Evolutionary conservation across 2,888 invertebrate species (phyloP).

Genomic region (Mantis religiosa): DNA sequence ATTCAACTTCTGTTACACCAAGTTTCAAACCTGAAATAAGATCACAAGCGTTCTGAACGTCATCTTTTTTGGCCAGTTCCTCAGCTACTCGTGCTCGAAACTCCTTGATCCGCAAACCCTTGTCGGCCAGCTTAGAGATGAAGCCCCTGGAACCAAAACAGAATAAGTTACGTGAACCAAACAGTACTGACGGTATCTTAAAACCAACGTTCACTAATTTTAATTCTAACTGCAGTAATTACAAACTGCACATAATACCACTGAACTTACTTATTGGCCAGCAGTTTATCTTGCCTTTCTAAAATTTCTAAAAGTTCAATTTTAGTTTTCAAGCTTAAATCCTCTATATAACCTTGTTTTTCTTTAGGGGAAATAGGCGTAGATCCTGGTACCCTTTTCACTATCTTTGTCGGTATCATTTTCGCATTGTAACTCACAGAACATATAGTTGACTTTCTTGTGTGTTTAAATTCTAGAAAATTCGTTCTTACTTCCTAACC

Average conservation of each 20-base stretch:
- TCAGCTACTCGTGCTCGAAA: constrained; percentile 49
- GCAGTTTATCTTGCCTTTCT: constrained; percentile 54
- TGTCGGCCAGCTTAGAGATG: constrained; percentile 54
- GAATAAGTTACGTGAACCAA: neutral
- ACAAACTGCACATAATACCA: neutral
- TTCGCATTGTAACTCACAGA: no score
- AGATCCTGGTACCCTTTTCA: constrained; percentile 49
- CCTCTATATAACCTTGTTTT: constrained; percentile 52
- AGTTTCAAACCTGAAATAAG: constrained; percentile 47
- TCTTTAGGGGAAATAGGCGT: constrained; percentile 45
- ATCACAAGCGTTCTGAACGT: constrained; percentile 50
- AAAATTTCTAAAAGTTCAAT: constrained; percentile 52
- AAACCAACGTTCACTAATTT: neutral
- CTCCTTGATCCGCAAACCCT: constrained; percentile 53
- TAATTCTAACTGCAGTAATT: neutral
- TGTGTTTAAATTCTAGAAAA: no score
- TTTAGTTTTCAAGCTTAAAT: constrained; percentile 48
- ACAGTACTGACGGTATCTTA: neutral
- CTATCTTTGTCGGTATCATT: constrained; percentile 32
- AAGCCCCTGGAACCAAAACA: constrained; percentile 45
- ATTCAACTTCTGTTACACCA: constrained; percentile 52
- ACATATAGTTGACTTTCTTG: neutral
- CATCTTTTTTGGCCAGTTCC: constrained; percentile 50
- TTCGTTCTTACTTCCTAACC: no score
- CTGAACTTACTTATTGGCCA: constrained; percentile 44